Evolutionary conservation across 2,113 vertebrate species (phyloP), one percentile per base, ranked within the genome.

Genomic region (Podiceps cristatus): DNA sequence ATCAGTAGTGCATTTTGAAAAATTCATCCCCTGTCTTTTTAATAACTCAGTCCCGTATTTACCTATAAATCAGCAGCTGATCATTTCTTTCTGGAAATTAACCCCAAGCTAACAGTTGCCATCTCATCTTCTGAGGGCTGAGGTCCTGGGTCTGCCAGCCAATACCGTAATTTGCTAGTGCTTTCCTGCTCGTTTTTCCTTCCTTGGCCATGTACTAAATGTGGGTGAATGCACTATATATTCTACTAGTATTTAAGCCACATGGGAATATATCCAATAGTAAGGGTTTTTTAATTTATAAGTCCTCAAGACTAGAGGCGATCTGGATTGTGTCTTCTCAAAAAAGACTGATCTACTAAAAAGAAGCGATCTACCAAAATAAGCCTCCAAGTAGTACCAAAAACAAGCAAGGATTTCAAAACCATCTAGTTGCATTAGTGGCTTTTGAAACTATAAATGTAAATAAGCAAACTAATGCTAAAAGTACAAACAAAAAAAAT

Each of bases 231-330:
- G 55, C 63, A 55, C 96, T 97, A 77, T 52, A 63, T 56, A 94
- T 87, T 94, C 52, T 68, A 28, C 91, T 76, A 76, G 55, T 69
- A 90, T 97, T 95, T 96, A 95, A 49, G 67, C 66, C 91, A 90
- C 56, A 85, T 56, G 59, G 45, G 45, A 90, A 60, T 91, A 68
- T 73, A 35, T 73, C n/a, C 66, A 94, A 66, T 81, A 72, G 56
- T 59, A 64, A 13, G 23, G 17, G 14, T 3, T 5, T 33, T 50
- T 77, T 79, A 92, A 88, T 78, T 82, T 90, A 72, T 59, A 90
- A 90, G 28, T 33, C 67, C 35, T 91, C 28, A 29, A 63, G 37
- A 22, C 37, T 27, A 76, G n/a, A 79, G n/a, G 24, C 52, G 90
- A 23, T 96, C 88, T 83, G 91, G 77, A 84, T 40, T 27, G 17